phyloP scores from a whole-genome alignment of 2,797 vertebrate species.

The Oophaga sylvatica region DNA sequence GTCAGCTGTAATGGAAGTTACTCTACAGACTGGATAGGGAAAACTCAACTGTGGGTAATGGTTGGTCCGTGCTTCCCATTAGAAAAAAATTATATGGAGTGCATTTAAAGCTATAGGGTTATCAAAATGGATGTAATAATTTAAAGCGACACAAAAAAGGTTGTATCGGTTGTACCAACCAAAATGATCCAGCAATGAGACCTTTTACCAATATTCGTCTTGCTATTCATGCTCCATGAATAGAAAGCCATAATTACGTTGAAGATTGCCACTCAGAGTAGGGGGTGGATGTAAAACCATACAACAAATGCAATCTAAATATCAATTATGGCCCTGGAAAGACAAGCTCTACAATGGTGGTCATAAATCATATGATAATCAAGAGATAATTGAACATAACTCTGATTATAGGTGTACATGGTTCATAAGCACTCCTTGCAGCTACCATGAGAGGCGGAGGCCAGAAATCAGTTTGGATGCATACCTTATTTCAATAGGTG shows the following conservation, averaged over 20 bases:
- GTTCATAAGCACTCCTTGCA: background rate
- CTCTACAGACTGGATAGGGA: background rate
- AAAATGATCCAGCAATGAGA: too few species aligned
- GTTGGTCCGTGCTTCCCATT: background rate
- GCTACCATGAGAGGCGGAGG: background rate
- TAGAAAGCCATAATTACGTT: background rate
- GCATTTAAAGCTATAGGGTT: background rate
- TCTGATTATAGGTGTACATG: too few species aligned
- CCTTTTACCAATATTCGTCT: background rate
- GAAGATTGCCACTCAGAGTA: background rate
- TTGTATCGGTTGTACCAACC: background rate
- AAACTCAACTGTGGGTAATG: background rate
- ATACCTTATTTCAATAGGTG: background rate
- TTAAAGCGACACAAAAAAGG: background rate
- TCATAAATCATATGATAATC: background rate
- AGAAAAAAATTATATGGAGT: background rate
- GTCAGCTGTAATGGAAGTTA: slow-evolving; percentile 18
- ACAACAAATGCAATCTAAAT: background rate
- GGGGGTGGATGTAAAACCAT: background rate
- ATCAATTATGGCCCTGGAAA: background rate
- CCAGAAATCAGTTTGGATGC: background rate
- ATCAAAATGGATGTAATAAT: background rate
- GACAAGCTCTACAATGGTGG: too few species aligned
- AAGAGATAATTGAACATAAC: background rate
- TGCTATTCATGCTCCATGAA: background rate